Percentiles rank a stretch among this genome's conserved stretches.
These are phyloP conservation scores for Meandrina meandrites DNA, from an alignment of 92 coral and sea anemone genomes.

Conservation along the genomic window DNA sequence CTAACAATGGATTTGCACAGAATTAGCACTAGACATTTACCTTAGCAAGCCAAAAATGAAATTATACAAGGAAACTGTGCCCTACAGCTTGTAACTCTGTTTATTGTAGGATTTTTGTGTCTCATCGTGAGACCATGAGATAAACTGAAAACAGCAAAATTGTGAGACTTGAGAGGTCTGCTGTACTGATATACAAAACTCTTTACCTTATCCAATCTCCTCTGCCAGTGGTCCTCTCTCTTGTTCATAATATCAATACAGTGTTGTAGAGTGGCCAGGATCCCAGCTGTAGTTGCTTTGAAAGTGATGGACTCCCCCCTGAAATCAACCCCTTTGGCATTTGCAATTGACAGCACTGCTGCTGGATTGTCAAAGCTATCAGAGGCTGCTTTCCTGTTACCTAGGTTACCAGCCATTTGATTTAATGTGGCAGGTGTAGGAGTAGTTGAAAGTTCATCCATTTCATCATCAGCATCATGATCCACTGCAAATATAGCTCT, in stretches of 20 bases:
- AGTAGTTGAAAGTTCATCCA: conserved; percentile 97
- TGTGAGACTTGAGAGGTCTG: no score
- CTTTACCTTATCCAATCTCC: conserved; percentile 88
- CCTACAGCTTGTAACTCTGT: no score
- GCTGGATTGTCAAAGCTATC: conserved; percentile 52
- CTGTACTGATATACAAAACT: no score
- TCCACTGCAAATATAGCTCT: conserved; percentile 60
- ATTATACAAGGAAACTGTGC: no score
- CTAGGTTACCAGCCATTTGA: conserved; percentile 58
- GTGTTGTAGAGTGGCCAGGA: conserved; percentile 93
- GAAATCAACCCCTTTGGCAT: conserved; percentile 90
- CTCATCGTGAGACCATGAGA: no score
- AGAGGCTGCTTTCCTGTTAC: conserved; percentile 46
- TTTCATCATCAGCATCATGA: conserved; percentile 99
- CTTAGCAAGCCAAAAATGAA: no score
- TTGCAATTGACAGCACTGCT: conserved; percentile 59
- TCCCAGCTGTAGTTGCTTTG: conserved; percentile 97
- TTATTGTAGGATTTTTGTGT: no score
- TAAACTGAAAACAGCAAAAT: no score
- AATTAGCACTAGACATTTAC: no score
- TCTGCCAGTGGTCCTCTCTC: conserved; percentile 94
- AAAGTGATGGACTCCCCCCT: conserved; percentile 97
- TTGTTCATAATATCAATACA: conserved; percentile 93
- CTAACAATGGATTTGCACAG: no score
- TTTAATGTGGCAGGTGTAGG: conserved; percentile 91